These are phyloP conservation scores for Myopa tessellatipennis DNA, from an alignment of 2,888 invertebrate genomes.

Conservation along the genomic window DNA sequence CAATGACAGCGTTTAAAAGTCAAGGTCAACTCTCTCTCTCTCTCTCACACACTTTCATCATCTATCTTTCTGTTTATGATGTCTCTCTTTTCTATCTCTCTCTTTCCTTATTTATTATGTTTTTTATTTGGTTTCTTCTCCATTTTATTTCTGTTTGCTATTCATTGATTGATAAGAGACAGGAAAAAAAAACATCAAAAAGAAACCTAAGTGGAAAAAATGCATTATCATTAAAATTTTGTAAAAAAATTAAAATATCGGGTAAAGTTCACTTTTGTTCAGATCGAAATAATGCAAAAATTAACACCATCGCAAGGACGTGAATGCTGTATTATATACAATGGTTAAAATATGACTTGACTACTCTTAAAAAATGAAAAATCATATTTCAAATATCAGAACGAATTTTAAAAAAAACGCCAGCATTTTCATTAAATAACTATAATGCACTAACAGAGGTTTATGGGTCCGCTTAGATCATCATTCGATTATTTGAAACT, in stretches of 20 bases:
- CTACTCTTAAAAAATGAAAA: too few relatives aligned
- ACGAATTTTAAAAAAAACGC: too few relatives aligned
- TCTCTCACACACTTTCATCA: not conserved
- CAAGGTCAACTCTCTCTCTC: not conserved
- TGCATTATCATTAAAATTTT: not conserved
- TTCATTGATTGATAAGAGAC: not conserved
- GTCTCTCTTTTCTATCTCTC: not conserved
- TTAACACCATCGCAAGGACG: too few relatives aligned
- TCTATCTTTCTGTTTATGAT: not conserved
- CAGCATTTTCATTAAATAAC: too few relatives aligned
- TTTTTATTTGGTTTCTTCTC: not conserved
- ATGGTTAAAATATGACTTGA: too few relatives aligned
- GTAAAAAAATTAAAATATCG: too few relatives aligned
- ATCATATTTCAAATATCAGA: too few relatives aligned
- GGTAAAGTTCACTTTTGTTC: not conserved
- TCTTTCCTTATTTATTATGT: not conserved
- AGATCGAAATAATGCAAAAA: not conserved
- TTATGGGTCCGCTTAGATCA: too few relatives aligned
- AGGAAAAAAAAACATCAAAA: not conserved
- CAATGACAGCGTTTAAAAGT: not conserved
- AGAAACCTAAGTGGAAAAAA: not conserved
- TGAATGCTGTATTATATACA: too few relatives aligned
- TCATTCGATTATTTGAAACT: too few relatives aligned
- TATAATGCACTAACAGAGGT: too few relatives aligned
- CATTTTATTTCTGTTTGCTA: not conserved